Conservation (phyloP, 1,140 invertebrate species). For the Drosophila seguyi region DNA sequence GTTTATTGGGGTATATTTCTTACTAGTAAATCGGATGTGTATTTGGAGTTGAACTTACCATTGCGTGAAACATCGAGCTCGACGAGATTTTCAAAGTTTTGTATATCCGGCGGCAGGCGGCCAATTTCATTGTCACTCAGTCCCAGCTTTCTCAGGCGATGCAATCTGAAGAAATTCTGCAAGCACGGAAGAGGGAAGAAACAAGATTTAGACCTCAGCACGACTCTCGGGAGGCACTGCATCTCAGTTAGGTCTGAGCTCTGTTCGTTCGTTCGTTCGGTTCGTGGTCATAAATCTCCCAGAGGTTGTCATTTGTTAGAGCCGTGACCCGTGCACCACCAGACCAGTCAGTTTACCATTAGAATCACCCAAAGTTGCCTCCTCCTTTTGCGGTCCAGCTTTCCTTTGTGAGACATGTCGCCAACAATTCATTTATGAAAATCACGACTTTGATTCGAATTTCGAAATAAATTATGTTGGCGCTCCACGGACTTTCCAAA, state of each 20-base stretch:
- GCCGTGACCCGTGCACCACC: constrained; percentile 60
- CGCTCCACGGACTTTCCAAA: constrained; percentile 74
- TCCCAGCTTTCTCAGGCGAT: constrained; percentile 96
- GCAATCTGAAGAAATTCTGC: constrained; percentile 98
- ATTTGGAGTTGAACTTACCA: constrained; percentile 90
- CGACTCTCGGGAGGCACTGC: constrained; percentile 55
- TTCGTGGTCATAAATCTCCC: constrained; percentile 75
- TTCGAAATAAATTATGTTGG: constrained; percentile 75
- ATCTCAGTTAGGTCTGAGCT: too few relatives aligned
- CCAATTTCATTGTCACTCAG: constrained; percentile 99
- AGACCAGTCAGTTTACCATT: constrained; percentile 50
- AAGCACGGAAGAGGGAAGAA: constrained; percentile 86
- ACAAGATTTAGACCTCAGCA: constrained; percentile 61
- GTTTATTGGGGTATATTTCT: constrained; percentile 7
- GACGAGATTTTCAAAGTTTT: constrained; percentile 98
- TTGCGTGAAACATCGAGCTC: constrained; percentile 99
- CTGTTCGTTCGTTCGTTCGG: constrained; percentile 29
- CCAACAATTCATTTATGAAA: constrained; percentile 81
- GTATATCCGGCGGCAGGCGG: constrained; percentile 96
- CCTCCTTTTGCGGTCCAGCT: constrained; percentile 32
- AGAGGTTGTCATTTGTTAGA: constrained; percentile 76
- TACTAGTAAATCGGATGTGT: not conserved
- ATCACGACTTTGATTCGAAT: constrained; percentile 78
- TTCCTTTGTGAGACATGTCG: constrained; percentile 69
- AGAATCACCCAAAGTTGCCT: constrained; percentile 22